Base-by-base conservation (phyloP, 2,888 invertebrate genomes). In the Drosophila mettleri region DNA sequence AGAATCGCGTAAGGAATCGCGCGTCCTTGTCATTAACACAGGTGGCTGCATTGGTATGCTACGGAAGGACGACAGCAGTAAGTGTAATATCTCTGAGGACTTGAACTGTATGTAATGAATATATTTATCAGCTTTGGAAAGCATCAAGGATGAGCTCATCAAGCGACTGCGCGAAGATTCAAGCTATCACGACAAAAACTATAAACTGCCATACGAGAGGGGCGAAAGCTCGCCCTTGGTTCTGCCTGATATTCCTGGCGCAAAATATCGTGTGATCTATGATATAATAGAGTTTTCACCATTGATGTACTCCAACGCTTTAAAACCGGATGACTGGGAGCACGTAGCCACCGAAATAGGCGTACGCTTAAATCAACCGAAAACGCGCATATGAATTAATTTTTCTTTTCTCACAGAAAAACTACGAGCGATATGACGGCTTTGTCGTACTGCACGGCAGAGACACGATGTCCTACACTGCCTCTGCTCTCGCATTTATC, bases 21-120 rank as follows among this genome's bases (percentile, higher is more conserved):
- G 93, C 53, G 96, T 98, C 0, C 93, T 98, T 69, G 98, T 98
- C 29, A 93, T 99, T 33, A 98, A 98, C 90, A 98, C 98, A 0
- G 99, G 99, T 0, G 99, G 99, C 0, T 98, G 98, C 0, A 98
- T 99, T 89, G 99, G 99, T 38, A 99, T 99, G 99, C 94, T 96
- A 74, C 94, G 95, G 74, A 96, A 96, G 88, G 93, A 94, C 14
- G 93, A 94, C 61, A 96, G 96, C 92, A 96, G 97, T 97, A 92
- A 93, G 93, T 91, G 22, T n/a, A 6, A 16, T 20, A 22, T 2
- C 33, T 57, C 22, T 16, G 10, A 33, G 10, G 4, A 7, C 12
- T 10, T 18, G 12, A 1, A 0, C 7, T 6, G 24, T 33, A 12
- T 45, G 6, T 1, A 10, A 24, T 9, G 5, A 14, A 8, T 3